phyloP scores from a whole-genome alignment of 2,797 vertebrate genomes.

The Simalia tracyae region DNA sequence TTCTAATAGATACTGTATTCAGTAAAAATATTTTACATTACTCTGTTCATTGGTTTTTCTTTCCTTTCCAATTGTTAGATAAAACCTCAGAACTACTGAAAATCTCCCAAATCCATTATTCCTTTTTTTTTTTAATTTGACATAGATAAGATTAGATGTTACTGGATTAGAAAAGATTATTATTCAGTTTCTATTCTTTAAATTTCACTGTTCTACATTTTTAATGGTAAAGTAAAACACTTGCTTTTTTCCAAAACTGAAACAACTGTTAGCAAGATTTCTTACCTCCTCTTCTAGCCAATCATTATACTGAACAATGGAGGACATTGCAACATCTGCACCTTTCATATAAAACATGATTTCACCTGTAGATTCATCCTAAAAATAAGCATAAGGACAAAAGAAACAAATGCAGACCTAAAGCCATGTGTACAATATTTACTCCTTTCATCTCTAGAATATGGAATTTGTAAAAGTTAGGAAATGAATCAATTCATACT shows the following conservation, averaged over 20 bases:
- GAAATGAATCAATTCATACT: not conserved
- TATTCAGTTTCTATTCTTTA: not conserved
- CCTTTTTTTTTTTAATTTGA: not conserved
- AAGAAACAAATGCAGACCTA: not conserved
- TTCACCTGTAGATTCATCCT: constrained; percentile 94
- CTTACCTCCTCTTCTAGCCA: constrained; percentile 98
- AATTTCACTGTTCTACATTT: not conserved
- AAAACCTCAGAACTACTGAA: constrained; percentile 29
- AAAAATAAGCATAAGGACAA: constrained; percentile 8
- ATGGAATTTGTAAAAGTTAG: not conserved
- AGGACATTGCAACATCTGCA: constrained; percentile 92
- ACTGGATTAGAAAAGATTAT: not conserved
- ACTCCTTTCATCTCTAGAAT: not conserved
- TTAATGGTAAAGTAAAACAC: not conserved
- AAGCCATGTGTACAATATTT: not conserved
- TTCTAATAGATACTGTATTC: constrained; percentile 38
- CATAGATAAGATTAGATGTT: not conserved
- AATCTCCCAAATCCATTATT: not conserved
- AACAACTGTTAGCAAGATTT: not conserved
- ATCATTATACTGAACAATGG: constrained; percentile 97
- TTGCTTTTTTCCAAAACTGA: not conserved
- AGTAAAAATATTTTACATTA: constrained; percentile 34
- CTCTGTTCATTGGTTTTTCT: not conserved
- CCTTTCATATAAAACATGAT: constrained; percentile 99
- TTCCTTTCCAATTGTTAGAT: not conserved